These are phyloP conservation scores for Styela plicata DNA, from an alignment of 23 tunicate species.

Conservation along the genomic window DNA sequence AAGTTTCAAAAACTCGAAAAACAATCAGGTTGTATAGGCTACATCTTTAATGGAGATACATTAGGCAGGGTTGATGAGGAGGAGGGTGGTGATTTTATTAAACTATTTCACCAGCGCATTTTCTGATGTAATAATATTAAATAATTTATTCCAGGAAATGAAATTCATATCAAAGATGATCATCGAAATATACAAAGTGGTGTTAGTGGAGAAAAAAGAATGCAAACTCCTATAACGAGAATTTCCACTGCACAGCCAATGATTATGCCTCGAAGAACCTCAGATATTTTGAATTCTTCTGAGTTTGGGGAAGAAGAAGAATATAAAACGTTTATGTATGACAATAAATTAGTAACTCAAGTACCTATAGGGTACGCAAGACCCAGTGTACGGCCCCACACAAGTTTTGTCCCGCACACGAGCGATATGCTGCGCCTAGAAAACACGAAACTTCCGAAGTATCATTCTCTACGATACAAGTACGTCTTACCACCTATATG, in stretches of 20 bases:
- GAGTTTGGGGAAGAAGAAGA: background rate
- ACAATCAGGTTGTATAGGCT: too few species aligned
- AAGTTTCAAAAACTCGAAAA: too few species aligned
- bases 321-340: constrained; percentile 60
- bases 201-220: background rate
- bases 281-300: background rate
- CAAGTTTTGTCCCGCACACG: constrained; percentile 45
- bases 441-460: constrained; percentile 52
- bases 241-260: background rate
- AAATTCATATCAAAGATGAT: background rate
- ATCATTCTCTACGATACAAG: constrained; percentile 46
- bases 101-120: too few species aligned
- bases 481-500: constrained; percentile 47
- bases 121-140: too few species aligned
- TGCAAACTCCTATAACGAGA: background rate
- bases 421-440: constrained; percentile 35
- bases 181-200: background rate
- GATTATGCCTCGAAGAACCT: background rate
- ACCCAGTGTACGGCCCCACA: constrained; percentile 12
- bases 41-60: too few species aligned
- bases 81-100: too few species aligned
- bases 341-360: constrained; percentile 62
- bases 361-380: constrained; percentile 65
- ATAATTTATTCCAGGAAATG: background rate
- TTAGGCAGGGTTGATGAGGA: too few species aligned